These are phyloP conservation scores for Pterostichus niger DNA, from an alignment of 2,888 invertebrate species.

Conservation along the genomic window DNA sequence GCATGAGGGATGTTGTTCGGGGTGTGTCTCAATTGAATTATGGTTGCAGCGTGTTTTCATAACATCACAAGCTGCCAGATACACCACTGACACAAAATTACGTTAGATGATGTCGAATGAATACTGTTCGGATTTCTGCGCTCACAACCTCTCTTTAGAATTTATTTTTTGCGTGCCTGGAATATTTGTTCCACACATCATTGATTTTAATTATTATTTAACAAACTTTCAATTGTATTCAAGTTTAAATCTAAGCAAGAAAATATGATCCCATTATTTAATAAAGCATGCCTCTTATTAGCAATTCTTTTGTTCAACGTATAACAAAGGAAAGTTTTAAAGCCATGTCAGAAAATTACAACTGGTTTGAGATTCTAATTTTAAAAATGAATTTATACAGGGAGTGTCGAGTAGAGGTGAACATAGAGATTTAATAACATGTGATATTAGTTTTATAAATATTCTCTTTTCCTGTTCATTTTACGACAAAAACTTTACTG, in stretches of 20 bases:
- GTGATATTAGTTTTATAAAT: no score
- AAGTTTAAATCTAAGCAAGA: not conserved
- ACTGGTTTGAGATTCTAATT: no score
- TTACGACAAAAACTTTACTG: no score
- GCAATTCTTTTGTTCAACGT: not conserved
- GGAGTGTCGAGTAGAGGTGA: no score
- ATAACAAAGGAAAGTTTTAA: not conserved
- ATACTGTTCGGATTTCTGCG: slow-evolving; percentile 45
- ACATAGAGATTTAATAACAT: no score
- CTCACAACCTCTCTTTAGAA: not conserved
- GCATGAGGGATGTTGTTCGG: slow-evolving; percentile 1
- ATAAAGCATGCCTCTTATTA: not conserved
- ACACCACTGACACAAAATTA: slow-evolving; percentile 39
- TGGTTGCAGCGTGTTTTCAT: slow-evolving; percentile 30
- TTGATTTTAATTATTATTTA: slow-evolving; percentile 19
- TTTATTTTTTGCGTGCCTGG: slow-evolving; percentile 39
- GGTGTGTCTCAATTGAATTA: slow-evolving; percentile 30
- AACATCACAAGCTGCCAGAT: slow-evolving; percentile 30
- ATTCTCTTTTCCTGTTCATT: no score
- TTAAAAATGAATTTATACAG: no score
- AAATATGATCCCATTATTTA: slow-evolving; percentile 7
- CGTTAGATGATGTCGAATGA: slow-evolving; percentile 50
- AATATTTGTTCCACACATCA: slow-evolving; percentile 12
- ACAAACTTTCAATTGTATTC: slow-evolving; percentile 32
- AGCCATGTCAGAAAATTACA: no score